These are phyloP conservation scores for Koerneria pararmatus DNA, from an alignment of 2,888 invertebrate genomes.

Conservation along the genomic window DNA sequence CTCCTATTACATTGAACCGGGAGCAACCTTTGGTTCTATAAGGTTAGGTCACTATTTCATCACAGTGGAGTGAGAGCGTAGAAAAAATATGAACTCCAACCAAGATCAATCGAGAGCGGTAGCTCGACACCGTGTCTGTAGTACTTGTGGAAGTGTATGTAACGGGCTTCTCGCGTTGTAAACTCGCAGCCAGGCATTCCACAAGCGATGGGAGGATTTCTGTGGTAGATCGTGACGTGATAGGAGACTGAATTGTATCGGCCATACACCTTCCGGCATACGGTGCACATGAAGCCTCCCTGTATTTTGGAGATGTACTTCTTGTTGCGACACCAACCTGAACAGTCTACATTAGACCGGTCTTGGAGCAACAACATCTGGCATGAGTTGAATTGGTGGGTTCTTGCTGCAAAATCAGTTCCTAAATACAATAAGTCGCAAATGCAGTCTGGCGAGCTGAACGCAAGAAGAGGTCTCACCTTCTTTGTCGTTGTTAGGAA, in stretches of 20 bases:
- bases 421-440: too few relatives aligned
- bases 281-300: conserved; percentile 54
- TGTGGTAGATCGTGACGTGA: conserved; percentile 60
- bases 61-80: too few relatives aligned
- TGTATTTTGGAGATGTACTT: conserved; percentile 57
- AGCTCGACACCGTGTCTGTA: conserved; percentile 57
- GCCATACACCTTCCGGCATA: conserved; percentile 55
- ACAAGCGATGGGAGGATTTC: conserved; percentile 59
- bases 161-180: conserved; percentile 54
- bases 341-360: too few relatives aligned
- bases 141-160: conserved; percentile 60
- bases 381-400: too few relatives aligned
- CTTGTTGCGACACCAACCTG: conserved; percentile 59
- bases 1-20: too few relatives aligned
- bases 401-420: too few relatives aligned
- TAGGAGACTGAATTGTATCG: conserved; percentile 59
- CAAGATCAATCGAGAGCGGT: conserved; percentile 56
- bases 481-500: conserved; percentile 57
- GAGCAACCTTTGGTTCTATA: too few relatives aligned
- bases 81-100: too few relatives aligned
- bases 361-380: too few relatives aligned
- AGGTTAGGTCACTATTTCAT: too few relatives aligned
- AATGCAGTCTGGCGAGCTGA: too few relatives aligned
- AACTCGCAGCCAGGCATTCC: conserved; percentile 58
- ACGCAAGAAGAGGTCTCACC: conserved; percentile 28